These are phyloP conservation scores for Oreochromis niloticus DNA, from an alignment of 2,113 vertebrate genomes.

Conservation along the genomic window DNA sequence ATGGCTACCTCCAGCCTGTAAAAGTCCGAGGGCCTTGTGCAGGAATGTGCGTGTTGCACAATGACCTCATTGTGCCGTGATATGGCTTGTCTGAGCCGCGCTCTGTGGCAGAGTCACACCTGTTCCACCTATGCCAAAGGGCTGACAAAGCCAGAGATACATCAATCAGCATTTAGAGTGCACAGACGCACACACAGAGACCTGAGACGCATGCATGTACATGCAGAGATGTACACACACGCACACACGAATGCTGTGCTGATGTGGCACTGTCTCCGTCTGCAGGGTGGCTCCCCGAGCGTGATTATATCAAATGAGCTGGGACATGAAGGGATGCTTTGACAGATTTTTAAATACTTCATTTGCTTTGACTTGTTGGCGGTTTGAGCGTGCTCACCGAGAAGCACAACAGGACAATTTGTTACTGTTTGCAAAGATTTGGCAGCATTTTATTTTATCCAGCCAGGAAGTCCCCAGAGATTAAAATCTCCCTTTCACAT, in stretches of 20 bases:
- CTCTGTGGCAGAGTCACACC: constrained; percentile 81
- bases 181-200: not conserved
- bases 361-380: constrained; percentile 24
- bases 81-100: constrained; percentile 70
- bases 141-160: constrained; percentile 72
- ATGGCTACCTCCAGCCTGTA: constrained; percentile 66
- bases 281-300: constrained; percentile 44
- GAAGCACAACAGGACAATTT: not conserved
- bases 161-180: constrained; percentile 75
- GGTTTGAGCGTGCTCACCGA: not conserved
- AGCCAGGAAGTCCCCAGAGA: not conserved
- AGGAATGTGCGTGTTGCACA: constrained; percentile 76
- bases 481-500: not conserved
- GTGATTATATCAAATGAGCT: constrained; percentile 21
- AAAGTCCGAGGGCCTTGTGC: constrained; percentile 68
- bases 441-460: not conserved
- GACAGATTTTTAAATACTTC: not conserved
- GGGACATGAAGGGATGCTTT: not conserved
- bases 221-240: not conserved
- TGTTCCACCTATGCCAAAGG: constrained; percentile 81
- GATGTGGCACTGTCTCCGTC: constrained; percentile 54
- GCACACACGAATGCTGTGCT: not conserved
- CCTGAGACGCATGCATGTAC: not conserved
- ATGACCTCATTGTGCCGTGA: constrained; percentile 77
- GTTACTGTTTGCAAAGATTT: not conserved